Percentiles rank a stretch among this genome's conserved stretches.
These are phyloP conservation scores for Stegostoma tigrinum DNA, from an alignment of 2,113 vertebrate genomes.

Conservation along the genomic window DNA sequence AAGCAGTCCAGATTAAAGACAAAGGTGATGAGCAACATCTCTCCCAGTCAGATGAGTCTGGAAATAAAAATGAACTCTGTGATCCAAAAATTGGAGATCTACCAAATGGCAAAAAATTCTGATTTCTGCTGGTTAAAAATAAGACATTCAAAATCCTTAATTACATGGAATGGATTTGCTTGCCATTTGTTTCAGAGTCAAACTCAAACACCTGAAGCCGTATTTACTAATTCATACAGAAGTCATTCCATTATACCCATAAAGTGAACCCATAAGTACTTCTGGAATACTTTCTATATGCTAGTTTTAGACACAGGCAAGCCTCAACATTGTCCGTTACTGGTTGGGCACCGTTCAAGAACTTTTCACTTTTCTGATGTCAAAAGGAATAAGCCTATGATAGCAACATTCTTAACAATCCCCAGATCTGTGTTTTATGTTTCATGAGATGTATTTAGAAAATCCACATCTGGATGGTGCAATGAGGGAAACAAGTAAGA, in stretches of 20 bases:
- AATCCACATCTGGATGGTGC: background rate
- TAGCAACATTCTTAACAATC: background rate
- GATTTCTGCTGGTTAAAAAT: background rate
- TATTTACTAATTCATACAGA: background rate
- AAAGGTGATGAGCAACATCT: background rate
- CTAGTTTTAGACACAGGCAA: background rate
- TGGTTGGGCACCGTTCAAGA: background rate
- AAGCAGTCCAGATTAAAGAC: background rate
- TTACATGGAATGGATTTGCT: background rate
- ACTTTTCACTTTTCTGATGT: background rate
- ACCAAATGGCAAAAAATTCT: background rate
- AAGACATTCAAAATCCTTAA: background rate
- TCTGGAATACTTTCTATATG: conserved; percentile 4
- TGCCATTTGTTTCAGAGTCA: background rate
- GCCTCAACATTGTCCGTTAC: background rate
- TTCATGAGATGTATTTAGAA: background rate
- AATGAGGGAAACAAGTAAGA: background rate
- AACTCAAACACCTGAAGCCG: background rate
- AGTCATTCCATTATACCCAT: background rate
- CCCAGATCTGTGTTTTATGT: too few relatives aligned
- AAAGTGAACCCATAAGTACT: background rate
- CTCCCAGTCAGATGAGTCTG: background rate
- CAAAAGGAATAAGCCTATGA: conserved; percentile 23
- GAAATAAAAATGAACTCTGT: background rate
- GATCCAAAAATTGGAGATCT: too few relatives aligned